Percentiles rank a stretch among this genome's conserved stretches.
These are phyloP conservation scores for Emesis russula DNA, from an alignment of 2,888 invertebrate species.

Conservation along the genomic window DNA sequence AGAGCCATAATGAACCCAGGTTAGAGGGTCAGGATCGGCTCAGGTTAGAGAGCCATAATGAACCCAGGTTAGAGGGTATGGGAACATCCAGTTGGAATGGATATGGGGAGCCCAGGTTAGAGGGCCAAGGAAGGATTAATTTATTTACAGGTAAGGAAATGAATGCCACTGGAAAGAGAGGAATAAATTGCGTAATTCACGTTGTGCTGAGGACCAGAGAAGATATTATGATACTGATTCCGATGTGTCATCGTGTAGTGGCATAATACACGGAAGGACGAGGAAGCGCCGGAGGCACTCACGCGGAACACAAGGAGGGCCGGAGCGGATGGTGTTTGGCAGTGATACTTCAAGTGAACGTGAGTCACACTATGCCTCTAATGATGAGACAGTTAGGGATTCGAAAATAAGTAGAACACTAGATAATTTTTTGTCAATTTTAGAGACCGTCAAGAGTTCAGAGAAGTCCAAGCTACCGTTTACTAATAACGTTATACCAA, in stretches of 20 bases:
- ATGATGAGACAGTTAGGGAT: neutral
- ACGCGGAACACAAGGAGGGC: neutral
- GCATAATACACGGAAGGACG: neutral
- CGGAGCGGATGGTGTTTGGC: neutral
- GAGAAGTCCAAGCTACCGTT: constrained; percentile 7
- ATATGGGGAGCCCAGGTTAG: no score
- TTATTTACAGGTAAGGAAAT: neutral
- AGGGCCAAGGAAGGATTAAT: no score
- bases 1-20: neutral
- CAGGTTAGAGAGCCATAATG: neutral
- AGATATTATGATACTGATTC: neutral
- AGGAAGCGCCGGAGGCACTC: neutral
- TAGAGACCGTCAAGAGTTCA: neutral
- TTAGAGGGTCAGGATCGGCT: neutral
- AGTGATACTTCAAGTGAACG: neutral
- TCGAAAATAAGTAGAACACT: neutral
- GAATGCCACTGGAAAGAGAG: neutral
- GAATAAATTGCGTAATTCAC: neutral
- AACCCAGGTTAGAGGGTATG: neutral
- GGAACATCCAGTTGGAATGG: no score
- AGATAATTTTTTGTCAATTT: neutral
- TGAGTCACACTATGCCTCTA: neutral
- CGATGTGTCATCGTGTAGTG: neutral
- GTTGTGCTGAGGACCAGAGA: neutral
- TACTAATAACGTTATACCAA: constrained; percentile 60